Evolutionary conservation across 2,797 vertebrate genomes (phyloP).

Genomic region (Pseudomugil tenellus): DNA sequence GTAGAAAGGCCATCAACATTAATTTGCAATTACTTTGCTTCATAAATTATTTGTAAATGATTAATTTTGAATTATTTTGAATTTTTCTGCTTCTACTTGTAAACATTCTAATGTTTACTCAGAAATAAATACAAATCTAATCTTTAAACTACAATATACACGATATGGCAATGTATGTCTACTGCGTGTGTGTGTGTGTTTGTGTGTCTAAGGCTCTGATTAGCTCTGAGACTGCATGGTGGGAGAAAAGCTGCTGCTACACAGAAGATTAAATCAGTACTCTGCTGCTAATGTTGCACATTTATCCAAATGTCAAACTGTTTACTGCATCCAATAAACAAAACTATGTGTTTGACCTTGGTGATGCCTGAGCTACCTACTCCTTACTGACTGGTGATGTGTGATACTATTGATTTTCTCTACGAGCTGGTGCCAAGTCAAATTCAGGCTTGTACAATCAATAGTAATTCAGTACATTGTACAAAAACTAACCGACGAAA

Average conservation of each 20-base stretch:
- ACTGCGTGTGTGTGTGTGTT: conserved; percentile 18
- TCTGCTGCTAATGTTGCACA: conserved; percentile 1
- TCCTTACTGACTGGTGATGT: neutral
- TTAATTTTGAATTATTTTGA: too few relatives aligned
- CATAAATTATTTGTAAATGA: too few relatives aligned
- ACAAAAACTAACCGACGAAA: too few relatives aligned
- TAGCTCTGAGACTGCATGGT: conserved; percentile 21
- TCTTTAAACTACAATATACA: conserved; percentile 33
- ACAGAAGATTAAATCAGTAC: conserved; percentile 13
- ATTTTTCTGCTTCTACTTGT: too few relatives aligned
- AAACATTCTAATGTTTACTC: conserved; percentile 8
- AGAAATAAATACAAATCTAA: conserved; percentile 33
- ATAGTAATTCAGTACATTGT: too few relatives aligned
- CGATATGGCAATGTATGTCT: conserved; percentile 16
- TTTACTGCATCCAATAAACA: conserved; percentile 22
- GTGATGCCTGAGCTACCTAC: too few relatives aligned
- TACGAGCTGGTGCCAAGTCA: too few relatives aligned
- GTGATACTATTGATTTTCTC: too few relatives aligned
- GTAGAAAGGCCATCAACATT: too few relatives aligned
- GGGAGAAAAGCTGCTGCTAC: conserved; percentile 1
- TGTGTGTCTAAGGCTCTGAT: conserved; percentile 7
- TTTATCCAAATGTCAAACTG: conserved; percentile 29
- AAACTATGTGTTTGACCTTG: neutral
- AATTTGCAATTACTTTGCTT: too few relatives aligned
- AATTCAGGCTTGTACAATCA: too few relatives aligned